phyloP scores from a whole-genome alignment of 2,113 vertebrate species.

The Echinops telfairi region DNA sequence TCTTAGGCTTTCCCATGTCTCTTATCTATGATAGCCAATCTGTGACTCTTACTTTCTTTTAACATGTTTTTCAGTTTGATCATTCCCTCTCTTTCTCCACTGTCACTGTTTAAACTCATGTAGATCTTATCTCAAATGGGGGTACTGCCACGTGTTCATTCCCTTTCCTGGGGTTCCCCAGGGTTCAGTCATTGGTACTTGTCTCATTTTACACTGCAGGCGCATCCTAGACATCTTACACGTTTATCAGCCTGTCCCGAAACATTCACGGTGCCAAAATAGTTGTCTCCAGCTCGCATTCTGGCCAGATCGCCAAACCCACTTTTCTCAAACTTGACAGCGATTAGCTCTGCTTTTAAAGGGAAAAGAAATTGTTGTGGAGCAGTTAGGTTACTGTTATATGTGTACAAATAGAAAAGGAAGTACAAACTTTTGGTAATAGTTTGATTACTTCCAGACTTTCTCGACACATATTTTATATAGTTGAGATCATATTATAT shows the following conservation, averaged over 20 bases:
- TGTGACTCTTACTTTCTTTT: neutral
- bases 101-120: neutral
- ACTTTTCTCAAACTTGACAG: slow-evolving; percentile 3
- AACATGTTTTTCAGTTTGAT: neutral
- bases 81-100: neutral
- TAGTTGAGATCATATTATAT: neutral
- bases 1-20: neutral
- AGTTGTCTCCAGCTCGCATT: slow-evolving; percentile 21
- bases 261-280: neutral
- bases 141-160: neutral
- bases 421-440: slow-evolving; percentile 8
- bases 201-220: neutral
- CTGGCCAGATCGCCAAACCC: slow-evolving; percentile 38
- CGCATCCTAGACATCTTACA: neutral
- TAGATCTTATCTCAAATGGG: neutral
- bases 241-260: neutral
- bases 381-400: slow-evolving; percentile 1
- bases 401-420: neutral
- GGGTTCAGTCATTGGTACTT: neutral
- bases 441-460: slow-evolving; percentile 6
- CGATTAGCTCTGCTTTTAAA: slow-evolving; percentile 7
- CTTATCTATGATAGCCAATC: neutral
- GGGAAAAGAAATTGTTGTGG: neutral
- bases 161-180: neutral
- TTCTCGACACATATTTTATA: slow-evolving; percentile 34